Evolutionary conservation across 2,888 invertebrate genomes (phyloP).

Genomic region (Aleiodes alternator): DNA sequence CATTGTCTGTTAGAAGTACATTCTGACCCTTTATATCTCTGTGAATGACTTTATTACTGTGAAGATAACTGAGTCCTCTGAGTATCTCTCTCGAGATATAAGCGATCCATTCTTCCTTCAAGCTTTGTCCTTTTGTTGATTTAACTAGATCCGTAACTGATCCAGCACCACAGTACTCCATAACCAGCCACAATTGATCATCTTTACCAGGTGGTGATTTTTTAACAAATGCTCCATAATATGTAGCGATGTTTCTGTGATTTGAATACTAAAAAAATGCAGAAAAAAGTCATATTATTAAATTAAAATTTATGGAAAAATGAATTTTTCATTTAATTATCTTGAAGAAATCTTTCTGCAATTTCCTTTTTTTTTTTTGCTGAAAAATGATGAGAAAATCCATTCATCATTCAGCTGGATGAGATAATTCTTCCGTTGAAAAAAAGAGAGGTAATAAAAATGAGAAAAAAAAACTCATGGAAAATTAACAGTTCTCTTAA

Average conservation of each 20-base stretch:
- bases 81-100: constrained; percentile 98
- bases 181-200: constrained; percentile 99
- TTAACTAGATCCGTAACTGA: constrained; percentile 99
- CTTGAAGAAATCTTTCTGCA: no score
- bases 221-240: constrained; percentile 99
- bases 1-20: constrained; percentile 99
- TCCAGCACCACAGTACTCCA: constrained; percentile 99
- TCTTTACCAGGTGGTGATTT: constrained; percentile 99
- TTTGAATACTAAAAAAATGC: constrained; percentile 86
- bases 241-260: constrained; percentile 99
- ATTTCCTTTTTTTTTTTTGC: no score
- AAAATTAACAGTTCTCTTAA: not conserved
- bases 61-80: constrained; percentile 96
- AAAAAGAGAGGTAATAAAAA: not conserved
- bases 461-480: not conserved
- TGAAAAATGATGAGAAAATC: no score
- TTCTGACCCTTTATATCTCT: constrained; percentile 99
- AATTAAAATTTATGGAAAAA: not conserved
- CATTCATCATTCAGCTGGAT: no score
- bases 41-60: constrained; percentile 99
- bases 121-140: constrained; percentile 97
- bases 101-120: constrained; percentile 99
- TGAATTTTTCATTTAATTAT: not conserved
- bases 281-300: not conserved
- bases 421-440: no score